Evolutionary conservation across 2,888 invertebrate genomes (phyloP).

Genomic region (Caenorhabditis sp.): DNA sequence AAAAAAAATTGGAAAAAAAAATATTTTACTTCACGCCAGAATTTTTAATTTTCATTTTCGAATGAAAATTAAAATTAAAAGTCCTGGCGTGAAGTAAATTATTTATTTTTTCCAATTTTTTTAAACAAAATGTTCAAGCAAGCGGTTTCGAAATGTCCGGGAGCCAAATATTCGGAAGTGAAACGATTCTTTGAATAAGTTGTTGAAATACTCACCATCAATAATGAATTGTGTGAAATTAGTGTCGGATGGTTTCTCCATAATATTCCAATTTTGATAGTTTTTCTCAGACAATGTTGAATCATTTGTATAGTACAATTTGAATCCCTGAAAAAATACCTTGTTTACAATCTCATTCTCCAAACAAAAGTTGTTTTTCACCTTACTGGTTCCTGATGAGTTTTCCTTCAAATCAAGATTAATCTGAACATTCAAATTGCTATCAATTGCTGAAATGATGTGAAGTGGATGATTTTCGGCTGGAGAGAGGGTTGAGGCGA

Average conservation of each 20-base stretch:
- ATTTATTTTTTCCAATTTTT: no score
- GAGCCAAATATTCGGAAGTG: no score
- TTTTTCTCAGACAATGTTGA: conserved; percentile 19
- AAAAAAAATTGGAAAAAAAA: no score
- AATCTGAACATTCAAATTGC: conserved; percentile 19
- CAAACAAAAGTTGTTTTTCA: neutral
- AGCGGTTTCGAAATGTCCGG: no score
- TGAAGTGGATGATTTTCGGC: conserved; percentile 7
- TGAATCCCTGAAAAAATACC: conserved; percentile 26
- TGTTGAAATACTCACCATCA: neutral
- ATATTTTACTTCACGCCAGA: no score
- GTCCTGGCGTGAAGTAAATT: no score
- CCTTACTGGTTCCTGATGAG: conserved; percentile 25
- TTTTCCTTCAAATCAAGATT: conserved; percentile 14
- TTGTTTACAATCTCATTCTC: neutral
- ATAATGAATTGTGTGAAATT: conserved; percentile 16
- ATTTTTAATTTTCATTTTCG: no score
- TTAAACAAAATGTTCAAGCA: no score
- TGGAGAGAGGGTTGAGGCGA: neutral
- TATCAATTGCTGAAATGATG: conserved; percentile 26
- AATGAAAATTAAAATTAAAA: no score
- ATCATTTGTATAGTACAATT: conserved; percentile 39
- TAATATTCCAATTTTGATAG: conserved; percentile 24
- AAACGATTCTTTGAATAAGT: neutral
- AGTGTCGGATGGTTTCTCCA: conserved; percentile 20